These are phyloP conservation scores for Drepana arcuata DNA, from an alignment of 1,140 invertebrate species.

Conservation along the genomic window DNA sequence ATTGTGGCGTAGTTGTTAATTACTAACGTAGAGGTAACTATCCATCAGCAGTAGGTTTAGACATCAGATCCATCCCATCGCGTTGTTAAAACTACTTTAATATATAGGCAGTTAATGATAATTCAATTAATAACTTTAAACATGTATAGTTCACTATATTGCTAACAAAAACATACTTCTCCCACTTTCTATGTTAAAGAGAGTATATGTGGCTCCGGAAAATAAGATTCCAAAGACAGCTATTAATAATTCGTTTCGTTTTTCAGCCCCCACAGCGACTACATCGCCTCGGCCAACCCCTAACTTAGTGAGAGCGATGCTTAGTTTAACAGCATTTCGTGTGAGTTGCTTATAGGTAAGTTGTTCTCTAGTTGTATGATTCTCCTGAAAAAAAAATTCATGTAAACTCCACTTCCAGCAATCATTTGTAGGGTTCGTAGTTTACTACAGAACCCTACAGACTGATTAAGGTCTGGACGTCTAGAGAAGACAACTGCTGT, in stretches of 20 bases:
- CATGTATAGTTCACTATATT: conserved; percentile 21
- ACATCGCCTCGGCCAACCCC: conserved; percentile 1
- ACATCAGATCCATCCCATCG: no score
- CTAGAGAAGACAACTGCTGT: no score
- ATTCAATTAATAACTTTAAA: no score
- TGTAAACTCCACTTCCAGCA: no score
- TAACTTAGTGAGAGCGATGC: not conserved
- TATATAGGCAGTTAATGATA: no score
- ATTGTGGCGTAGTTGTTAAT: no score
- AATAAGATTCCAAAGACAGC: conserved; percentile 63
- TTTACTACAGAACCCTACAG: not conserved
- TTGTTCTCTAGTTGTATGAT: conserved; percentile 23
- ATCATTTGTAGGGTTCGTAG: no score
- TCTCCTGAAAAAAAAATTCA: conserved; percentile 26
- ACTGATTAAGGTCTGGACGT: not conserved
- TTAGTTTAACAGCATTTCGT: conserved; percentile 33
- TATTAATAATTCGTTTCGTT: conserved; percentile 49
- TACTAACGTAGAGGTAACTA: no score
- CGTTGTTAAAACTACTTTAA: no score
- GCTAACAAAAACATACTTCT: conserved; percentile 53
- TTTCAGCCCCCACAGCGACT: conserved; percentile 1
- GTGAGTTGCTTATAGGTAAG: conserved; percentile 34
- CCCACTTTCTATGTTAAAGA: conserved; percentile 52
- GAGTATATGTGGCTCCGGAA: conserved; percentile 38
- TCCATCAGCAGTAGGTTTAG: no score